Evolutionary conservation across 2,797 vertebrate species (phyloP).

Genomic region (Ibycter americanus): DNA sequence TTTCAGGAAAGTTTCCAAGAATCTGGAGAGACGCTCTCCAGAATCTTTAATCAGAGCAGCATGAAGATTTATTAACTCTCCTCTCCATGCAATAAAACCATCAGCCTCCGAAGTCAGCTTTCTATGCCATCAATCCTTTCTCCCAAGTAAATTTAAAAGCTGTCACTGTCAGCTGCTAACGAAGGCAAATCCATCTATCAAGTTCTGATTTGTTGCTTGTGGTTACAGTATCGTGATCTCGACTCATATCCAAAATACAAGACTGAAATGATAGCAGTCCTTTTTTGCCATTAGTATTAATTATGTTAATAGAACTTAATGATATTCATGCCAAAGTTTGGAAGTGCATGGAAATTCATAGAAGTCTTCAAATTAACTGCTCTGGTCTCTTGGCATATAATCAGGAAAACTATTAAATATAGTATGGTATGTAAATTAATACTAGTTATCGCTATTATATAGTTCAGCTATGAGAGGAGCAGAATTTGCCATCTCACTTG

Average conservation of each 20-base stretch:
- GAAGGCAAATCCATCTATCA: background rate
- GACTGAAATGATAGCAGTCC: background rate
- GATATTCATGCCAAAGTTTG: background rate
- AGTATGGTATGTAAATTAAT: background rate
- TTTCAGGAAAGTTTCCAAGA: constrained; percentile 29
- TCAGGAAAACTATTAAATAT: background rate
- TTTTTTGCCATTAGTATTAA: background rate
- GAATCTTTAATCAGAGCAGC: constrained; percentile 19
- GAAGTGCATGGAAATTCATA: background rate
- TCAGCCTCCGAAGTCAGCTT: background rate
- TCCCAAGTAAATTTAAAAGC: background rate
- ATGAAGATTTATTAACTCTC: constrained; percentile 26
- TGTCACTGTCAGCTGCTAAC: background rate
- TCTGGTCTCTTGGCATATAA: background rate
- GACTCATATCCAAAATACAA: background rate
- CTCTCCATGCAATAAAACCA: background rate
- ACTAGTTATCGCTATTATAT: background rate
- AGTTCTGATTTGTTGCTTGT: background rate
- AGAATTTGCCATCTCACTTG: background rate
- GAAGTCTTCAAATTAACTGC: background rate
- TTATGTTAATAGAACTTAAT: background rate
- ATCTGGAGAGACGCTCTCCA: background rate
- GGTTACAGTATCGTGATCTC: background rate
- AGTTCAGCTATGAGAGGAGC: background rate
- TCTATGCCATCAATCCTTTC: constrained; percentile 2